Evolutionary conservation across 1,140 invertebrate species (phyloP), one percentile per base, ranked within the genome.

Genomic region (Drosophila lacertosa): DNA sequence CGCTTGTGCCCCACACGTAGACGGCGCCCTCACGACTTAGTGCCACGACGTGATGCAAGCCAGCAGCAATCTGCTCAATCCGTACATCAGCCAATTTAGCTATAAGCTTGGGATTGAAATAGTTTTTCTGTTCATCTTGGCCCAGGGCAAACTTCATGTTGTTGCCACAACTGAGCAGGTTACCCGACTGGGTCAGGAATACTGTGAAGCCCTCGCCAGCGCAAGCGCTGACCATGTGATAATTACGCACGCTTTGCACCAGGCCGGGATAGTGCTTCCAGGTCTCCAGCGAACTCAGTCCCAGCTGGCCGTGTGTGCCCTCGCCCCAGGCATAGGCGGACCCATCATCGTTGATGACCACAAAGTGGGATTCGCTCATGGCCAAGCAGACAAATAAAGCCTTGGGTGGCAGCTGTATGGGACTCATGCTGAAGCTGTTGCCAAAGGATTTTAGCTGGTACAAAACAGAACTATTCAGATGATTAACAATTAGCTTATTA

Each of bases 301-400:
- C 95, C 48, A 96, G 91, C 89, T 96, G 95, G 22, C 96, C 95
- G 92, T 92, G 45, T 77, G 91, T 86, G 9, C 94, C 94, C 82
- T 94, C 93, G 24, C 96, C 96, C 95, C 95, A 96, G 3, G 94
- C 93, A 81, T 93, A 96, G 11, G 96, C 94, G 10, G 93, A 90
- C 29, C 93, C 92, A 83, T 96, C 93, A 74, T 90, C 80, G 60
- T 95, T 95, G 2, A 96, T 92, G 22, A 94, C 94, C 54, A 96
- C 93, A 78, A 94, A 93, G 91, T 97, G 96, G 15, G 94, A 94
- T 40, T 92, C 92, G 50, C 95, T 94, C 26, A 94, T 93, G 35
- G 94, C 92, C 20, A 95, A 92, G 86, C 94, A 82, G 16, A 92
- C 91, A 22, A 94, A 92, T 60, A 92, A 92, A 4, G 90, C 89